phyloP scores from a whole-genome alignment of 2,888 invertebrate genomes.

The Cynaeus angustus region DNA sequence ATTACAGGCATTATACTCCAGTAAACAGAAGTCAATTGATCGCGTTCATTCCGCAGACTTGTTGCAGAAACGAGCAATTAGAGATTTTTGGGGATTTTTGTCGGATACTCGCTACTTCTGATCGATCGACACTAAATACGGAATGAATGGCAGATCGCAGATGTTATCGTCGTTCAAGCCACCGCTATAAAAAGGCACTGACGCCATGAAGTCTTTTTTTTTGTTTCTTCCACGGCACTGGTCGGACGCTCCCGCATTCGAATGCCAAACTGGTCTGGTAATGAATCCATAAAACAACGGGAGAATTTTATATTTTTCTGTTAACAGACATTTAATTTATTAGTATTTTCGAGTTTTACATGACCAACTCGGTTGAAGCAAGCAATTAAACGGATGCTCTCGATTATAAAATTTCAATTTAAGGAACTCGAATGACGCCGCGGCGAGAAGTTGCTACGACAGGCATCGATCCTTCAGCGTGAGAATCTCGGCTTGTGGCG shows the following conservation, averaged over 20 bases:
- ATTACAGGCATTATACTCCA: constrained; percentile 64
- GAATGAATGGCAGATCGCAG: constrained; percentile 56
- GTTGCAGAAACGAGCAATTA: constrained; percentile 47
- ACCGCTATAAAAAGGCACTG: constrained; percentile 57
- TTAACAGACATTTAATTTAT: constrained; percentile 55
- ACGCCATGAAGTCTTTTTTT: constrained; percentile 53
- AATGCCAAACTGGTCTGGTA: constrained; percentile 52
- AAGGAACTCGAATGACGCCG: too few species aligned
- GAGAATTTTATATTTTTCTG: constrained; percentile 56
- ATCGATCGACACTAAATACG: constrained; percentile 54
- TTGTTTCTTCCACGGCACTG: constrained; percentile 7
- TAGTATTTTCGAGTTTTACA: constrained; percentile 37
- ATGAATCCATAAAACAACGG: constrained; percentile 63
- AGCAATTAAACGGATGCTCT: constrained; percentile 57
- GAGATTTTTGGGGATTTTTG: not conserved
- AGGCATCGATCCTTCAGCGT: constrained; percentile 66
- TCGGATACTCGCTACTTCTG: not conserved
- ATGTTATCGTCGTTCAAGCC: constrained; percentile 54
- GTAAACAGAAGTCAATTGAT: constrained; percentile 71
- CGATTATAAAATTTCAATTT: constrained; percentile 59
- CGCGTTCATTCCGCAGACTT: constrained; percentile 55
- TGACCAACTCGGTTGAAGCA: constrained; percentile 36
- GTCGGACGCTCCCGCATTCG: constrained; percentile 32
- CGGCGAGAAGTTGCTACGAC: constrained; percentile 51
- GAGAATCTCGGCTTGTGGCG: constrained; percentile 62